Percentiles rank a stretch among this genome's conserved stretches.
Conservation (phyloP, 2,888 invertebrate species). For the Sthenelais limicola region DNA sequence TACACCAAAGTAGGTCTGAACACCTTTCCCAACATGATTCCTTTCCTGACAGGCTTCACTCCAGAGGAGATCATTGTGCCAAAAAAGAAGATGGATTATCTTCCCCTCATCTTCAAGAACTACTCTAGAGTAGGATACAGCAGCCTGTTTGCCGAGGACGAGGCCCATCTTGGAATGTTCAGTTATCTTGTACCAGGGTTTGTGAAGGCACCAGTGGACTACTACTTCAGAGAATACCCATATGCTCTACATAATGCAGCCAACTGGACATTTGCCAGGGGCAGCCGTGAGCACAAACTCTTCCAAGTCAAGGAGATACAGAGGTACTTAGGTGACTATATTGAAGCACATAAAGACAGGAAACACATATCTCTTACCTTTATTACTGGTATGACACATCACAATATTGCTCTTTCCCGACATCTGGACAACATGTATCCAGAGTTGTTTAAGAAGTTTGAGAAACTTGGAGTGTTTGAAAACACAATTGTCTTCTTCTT, state of each 20-base stretch:
- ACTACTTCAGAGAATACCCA: background rate
- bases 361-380: no score
- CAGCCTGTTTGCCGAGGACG: conserved; percentile 4
- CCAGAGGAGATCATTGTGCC: background rate
- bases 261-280: no score
- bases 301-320: no score
- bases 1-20: conserved; percentile 19
- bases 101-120: conserved; percentile 4
- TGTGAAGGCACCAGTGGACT: background rate
- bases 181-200: background rate
- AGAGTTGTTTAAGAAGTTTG: background rate
- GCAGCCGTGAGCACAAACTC: no score
- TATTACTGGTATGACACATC: background rate
- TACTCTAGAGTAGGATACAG: conserved; percentile 7
- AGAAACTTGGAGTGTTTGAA: background rate
- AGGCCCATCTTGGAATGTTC: background rate
- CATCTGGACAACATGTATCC: background rate
- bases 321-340: no score
- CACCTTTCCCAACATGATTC: conserved; percentile 23
- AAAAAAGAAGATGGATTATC: background rate
- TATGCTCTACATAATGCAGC: background rate
- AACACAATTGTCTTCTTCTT: background rate
- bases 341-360: no score
- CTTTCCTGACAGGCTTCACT: background rate
- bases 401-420: background rate